A percentile compares a stretch with the other conserved stretches of the same genome.
phyloP scores from a whole-genome alignment of 2,888 invertebrate species.

The Cordilura impudica region DNA sequence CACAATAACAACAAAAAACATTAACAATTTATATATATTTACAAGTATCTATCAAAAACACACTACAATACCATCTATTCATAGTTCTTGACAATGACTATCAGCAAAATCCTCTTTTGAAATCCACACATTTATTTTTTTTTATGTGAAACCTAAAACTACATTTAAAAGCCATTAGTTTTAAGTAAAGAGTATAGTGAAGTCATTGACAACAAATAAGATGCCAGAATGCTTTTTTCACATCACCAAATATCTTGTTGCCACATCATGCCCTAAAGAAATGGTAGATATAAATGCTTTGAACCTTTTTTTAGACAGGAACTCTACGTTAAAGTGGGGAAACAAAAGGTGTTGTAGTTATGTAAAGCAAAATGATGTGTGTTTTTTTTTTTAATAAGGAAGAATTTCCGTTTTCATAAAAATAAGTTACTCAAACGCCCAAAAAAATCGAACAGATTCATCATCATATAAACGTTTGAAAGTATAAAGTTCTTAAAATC shows the following conservation, averaged over 20 bases:
- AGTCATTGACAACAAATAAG: slow-evolving; percentile 39
- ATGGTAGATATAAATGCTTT: slow-evolving; percentile 2
- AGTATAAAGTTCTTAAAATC: slow-evolving; percentile 55
- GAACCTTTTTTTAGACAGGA: not conserved
- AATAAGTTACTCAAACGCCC: slow-evolving; percentile 17
- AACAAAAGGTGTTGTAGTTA: slow-evolving; percentile 42
- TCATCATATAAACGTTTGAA: slow-evolving; percentile 33
- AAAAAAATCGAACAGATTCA: slow-evolving; percentile 19
- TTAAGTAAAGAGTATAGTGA: not conserved
- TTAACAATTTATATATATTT: no score
- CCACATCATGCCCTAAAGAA: slow-evolving; percentile 34
- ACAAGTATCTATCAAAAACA: no score
- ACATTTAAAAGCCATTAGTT: slow-evolving; percentile 53
- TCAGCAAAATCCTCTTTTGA: not conserved
- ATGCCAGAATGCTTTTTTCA: slow-evolving; percentile 10
- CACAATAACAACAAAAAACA: no score
- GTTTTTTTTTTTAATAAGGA: not conserved
- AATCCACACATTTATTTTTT: not conserved
- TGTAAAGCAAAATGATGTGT: not conserved
- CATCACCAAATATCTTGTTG: slow-evolving; percentile 7
- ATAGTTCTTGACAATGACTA: slow-evolving; percentile 7
- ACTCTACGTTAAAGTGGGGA: no score
- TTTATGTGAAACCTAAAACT: not conserved
- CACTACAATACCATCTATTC: not conserved
- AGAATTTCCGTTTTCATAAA: slow-evolving; percentile 41